These are phyloP conservation scores for Sycophila sp. DNA, from an alignment of 1,140 invertebrate species.

Conservation along the genomic window DNA sequence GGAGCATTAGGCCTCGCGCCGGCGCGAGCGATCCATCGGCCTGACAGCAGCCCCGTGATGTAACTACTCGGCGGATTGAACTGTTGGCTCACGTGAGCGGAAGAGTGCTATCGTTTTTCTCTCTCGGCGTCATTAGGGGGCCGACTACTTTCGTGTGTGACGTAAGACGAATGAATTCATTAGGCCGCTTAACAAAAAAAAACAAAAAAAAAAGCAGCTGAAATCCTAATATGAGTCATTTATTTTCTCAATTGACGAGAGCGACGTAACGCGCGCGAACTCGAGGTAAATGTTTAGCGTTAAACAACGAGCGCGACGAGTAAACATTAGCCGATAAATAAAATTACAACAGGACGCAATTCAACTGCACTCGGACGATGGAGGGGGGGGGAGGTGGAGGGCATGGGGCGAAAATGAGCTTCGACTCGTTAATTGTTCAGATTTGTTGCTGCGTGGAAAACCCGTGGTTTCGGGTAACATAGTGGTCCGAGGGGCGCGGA, in stretches of 20 bases:
- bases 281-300: background rate
- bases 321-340: background rate
- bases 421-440: background rate
- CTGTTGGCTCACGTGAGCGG: background rate
- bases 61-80: background rate
- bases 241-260: no score
- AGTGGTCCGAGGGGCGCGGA: background rate
- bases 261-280: no score
- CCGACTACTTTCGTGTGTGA: background rate
- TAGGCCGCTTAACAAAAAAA: no score
- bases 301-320: background rate
- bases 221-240: no score
- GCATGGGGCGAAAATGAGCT: background rate
- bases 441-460: constrained; percentile 6
- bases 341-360: background rate
- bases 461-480: background rate
- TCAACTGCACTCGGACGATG: background rate
- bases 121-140: background rate
- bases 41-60: background rate
- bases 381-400: no score
- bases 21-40: background rate
- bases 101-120: background rate
- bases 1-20: background rate
- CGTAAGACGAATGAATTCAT: no score
- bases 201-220: no score